A percentile compares a stretch with the other conserved stretches of the same genome.
phyloP scores from a whole-genome alignment of 2,797 vertebrate species.

The Peromyscus attwateri region DNA sequence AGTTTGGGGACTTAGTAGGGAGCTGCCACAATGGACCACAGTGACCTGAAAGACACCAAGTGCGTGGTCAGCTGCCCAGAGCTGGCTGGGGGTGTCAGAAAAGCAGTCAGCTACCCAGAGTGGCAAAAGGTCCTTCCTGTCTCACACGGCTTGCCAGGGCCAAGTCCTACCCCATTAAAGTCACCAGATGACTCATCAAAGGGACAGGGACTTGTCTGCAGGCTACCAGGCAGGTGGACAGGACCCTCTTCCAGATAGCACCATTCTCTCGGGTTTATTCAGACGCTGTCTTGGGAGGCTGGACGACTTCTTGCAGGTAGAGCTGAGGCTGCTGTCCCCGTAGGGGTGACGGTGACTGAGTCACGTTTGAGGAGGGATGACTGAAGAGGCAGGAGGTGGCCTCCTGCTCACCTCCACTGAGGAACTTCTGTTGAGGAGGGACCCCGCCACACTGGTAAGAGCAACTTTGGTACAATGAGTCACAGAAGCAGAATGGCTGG shows the following conservation, averaged over 20 bases:
- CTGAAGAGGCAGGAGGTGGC: background rate
- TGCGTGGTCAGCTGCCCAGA: background rate
- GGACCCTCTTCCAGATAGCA: background rate
- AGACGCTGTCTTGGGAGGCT: rapidly evolving
- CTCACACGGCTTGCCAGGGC: background rate
- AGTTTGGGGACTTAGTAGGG: background rate
- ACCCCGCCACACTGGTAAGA: background rate
- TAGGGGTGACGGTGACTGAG: rapidly evolving
- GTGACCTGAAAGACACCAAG: background rate
- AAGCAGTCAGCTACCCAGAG: background rate
- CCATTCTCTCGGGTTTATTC: rapidly evolving
- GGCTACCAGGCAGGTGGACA: background rate
- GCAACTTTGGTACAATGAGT: background rate
- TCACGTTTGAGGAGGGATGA: background rate
- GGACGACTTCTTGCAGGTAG: rapidly evolving
- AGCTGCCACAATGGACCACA: background rate
- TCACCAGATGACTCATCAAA: background rate
- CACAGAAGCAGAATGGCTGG: background rate
- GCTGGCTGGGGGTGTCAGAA: background rate
- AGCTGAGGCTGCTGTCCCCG: background rate
- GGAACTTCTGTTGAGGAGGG: background rate
- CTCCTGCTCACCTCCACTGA: background rate
- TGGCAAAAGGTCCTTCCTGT: rapidly evolving
- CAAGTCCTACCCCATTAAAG: background rate
- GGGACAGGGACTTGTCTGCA: background rate